Base-by-base conservation (phyloP, 2,797 vertebrate genomes). In the Halcyon chelicuti region DNA sequence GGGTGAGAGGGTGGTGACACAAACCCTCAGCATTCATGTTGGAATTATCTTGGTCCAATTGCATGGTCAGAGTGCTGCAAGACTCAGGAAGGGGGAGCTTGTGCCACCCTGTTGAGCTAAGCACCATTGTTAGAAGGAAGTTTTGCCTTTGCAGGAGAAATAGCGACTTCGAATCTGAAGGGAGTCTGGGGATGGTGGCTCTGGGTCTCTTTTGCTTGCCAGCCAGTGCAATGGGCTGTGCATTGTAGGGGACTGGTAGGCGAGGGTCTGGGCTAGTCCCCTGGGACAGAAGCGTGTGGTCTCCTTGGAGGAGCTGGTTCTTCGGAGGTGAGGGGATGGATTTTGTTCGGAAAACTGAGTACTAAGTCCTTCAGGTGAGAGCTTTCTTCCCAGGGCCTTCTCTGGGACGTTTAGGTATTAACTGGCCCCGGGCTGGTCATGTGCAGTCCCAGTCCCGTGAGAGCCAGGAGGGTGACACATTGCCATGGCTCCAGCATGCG, bases 341-440 rank as follows among this genome's bases (percentile, higher is more conserved):
- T 94, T 91, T 89, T 65, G 33, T 67, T 75, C 87, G 80, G 20
- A 80, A 91, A 86, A 67, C 11, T 21, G 46, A 55, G 25, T 35
- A 7, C 6, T 22, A 37, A 70, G 71, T 74, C 82, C 54, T 68
- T 86, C 39, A 65, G 60, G 42, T 4, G 2, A 81, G 58, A 88
- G 25, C 37, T 63, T 86, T 86, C 39, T 79, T 91, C 63, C 47
- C 62, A 58, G 71, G 29, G 71, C 31, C 35, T 44, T 76, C 28
- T 68, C 66, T 86, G 77, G 51, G 51, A 46, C 1, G 7, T 55
- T 87, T 58, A 73, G 58, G 60, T 63, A 60, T 70, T 84, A 44
- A 49, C 55, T 77, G 0, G 0, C 84, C 40, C 49, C 39, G 28
- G 60, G 68, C 66, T 82, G 60, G 39, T 79, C 61, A 75, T 2